Base-by-base conservation (phyloP, 2,888 invertebrate species). In the Leptopilina myrica region DNA sequence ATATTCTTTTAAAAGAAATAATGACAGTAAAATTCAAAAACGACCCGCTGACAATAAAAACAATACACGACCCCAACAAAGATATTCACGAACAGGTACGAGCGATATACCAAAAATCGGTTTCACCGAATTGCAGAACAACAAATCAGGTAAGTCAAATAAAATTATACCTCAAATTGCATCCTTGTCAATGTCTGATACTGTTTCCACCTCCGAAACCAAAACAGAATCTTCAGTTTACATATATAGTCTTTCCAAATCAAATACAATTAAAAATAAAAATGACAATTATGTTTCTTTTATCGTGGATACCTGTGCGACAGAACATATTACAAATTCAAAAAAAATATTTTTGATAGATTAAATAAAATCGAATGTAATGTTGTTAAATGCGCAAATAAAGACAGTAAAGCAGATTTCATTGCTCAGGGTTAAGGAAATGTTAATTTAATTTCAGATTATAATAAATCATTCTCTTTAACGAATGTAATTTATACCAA, bases 351-450 rank as follows among this genome's bases (percentile, higher is more conserved):
- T 75, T 76, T 78, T 69, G 40, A 46, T 26, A 8, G 8, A 56
- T 69, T 79, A 49, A 26, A 81, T 11, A 64, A 53, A 15, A 43
- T 53, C 43, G 64, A 73, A 0, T 65, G 15, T 26, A 66, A 77
- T n/a, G 64, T 77, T 53, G 77, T 81, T 11, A 81, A 79, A 79
- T 81, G 81, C 62, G 79, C 76, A 46, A 81, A 81, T 53, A 79
- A 79, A 46, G 56, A 78, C 40, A 49, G 26, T 4, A 64, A 11
- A 11, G 81, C 79, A 0, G 79, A 81, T 53, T n/a, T 81, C 9
- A 33, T 43, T 40, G 46, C 73, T n/a, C 49, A 69, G n/a, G 79
- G 79, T 12, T 53, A 20, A 64, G 79, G 81, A 5, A 59, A n/a
- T 11, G 49, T 79, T 20, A 9, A 8, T 26, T 9, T 76, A 40